A percentile compares a stretch with the other conserved stretches of the same genome.
These are phyloP conservation scores for Drosophila rhopaloa DNA, from an alignment of 1,140 invertebrate genomes.

Conservation along the genomic window DNA sequence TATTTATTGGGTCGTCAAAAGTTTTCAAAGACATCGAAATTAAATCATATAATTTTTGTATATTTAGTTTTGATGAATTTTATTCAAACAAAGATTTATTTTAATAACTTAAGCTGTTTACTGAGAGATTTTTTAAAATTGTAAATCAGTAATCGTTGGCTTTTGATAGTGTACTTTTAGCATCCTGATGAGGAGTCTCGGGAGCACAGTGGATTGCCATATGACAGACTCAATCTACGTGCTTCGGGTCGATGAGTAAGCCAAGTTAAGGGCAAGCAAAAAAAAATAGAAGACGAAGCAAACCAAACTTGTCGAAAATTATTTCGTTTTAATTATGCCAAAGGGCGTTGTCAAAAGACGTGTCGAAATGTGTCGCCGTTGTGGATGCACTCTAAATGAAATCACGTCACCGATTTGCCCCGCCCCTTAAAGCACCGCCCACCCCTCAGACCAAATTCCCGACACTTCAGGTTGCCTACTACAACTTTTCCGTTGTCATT, in stretches of 20 bases:
- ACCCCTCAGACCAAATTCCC: background rate
- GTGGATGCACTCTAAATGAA: constrained; percentile 70
- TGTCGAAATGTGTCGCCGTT: constrained; percentile 74
- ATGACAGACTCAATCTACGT: constrained; percentile 53
- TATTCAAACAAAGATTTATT: too few species aligned
- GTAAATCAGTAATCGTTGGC: too few species aligned
- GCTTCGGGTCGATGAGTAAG: constrained; percentile 43
- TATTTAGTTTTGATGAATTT: too few species aligned
- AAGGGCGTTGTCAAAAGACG: constrained; percentile 67
- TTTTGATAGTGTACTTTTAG: constrained; percentile 1
- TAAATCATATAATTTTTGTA: too few species aligned
- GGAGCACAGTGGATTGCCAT: constrained; percentile 40
- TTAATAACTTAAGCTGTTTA: too few species aligned
- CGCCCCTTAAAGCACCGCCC: background rate
- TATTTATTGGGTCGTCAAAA: too few species aligned
- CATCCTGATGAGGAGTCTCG: constrained; percentile 39
- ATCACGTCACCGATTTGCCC: constrained; percentile 63
- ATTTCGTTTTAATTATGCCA: constrained; percentile 81
- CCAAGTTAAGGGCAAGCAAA: constrained; percentile 25
- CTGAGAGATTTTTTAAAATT: too few species aligned
- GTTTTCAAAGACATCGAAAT: too few species aligned
- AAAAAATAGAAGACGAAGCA: constrained; percentile 36
- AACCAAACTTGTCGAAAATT: constrained; percentile 79
- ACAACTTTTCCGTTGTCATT: constrained; percentile 74
- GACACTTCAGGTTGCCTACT: constrained; percentile 43